A percentile compares a stretch with the other conserved stretches of the same genome.
phyloP scores from a whole-genome alignment of 1,140 invertebrate genomes.

The Musca domestica region DNA sequence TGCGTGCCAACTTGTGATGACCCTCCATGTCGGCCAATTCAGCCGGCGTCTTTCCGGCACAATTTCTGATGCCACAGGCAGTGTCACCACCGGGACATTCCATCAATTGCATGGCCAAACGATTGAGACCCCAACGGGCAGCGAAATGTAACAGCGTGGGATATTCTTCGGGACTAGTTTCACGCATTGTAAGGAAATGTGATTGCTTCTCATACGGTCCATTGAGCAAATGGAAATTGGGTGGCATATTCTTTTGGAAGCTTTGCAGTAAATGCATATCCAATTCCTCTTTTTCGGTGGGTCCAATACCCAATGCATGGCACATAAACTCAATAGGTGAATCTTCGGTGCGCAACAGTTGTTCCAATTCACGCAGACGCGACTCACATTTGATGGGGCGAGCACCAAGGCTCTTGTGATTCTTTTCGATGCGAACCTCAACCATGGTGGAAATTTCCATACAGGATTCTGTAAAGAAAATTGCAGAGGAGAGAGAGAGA shows the following conservation, averaged over 20 bases:
- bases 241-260: constrained; percentile 78
- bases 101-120: constrained; percentile 75
- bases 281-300: constrained; percentile 71
- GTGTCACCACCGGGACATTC: constrained; percentile 79
- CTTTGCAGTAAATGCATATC: constrained; percentile 77
- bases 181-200: constrained; percentile 45
- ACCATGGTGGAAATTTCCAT: constrained; percentile 80
- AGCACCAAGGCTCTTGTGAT: constrained; percentile 72
- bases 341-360: constrained; percentile 71
- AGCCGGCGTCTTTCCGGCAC: constrained; percentile 73
- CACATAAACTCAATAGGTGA: constrained; percentile 85
- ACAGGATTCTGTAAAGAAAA: constrained; percentile 60
- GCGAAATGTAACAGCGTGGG: constrained; percentile 87
- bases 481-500: not conserved
- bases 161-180: constrained; percentile 68
- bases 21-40: constrained; percentile 75
- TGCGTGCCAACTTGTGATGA: constrained; percentile 67
- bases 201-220: constrained; percentile 56
- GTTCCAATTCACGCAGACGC: constrained; percentile 75
- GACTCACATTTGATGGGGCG: constrained; percentile 83
- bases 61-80: constrained; percentile 75
- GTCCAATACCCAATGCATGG: constrained; percentile 76
- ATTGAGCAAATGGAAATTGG: constrained; percentile 73
- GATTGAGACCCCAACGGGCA: constrained; percentile 79
- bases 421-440: constrained; percentile 74